A percentile compares a stretch with the other conserved stretches of the same genome.
Conservation (phyloP, 2,888 invertebrate genomes). For the Drosophila incognita region DNA sequence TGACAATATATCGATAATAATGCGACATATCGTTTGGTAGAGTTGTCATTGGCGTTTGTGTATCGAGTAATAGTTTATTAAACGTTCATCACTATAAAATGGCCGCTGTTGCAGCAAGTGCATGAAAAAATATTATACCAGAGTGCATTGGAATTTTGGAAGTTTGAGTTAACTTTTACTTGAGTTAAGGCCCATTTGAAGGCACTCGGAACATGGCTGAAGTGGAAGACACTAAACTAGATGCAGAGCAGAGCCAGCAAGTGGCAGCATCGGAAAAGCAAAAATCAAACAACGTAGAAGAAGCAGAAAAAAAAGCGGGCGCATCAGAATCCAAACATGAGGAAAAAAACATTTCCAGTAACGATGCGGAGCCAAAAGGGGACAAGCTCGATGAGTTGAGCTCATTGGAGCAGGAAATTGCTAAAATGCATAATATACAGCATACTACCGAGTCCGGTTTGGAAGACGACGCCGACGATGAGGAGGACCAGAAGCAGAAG, state of each 20-base stretch:
- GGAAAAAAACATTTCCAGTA: conserved; percentile 17
- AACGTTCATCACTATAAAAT: conserved; percentile 64
- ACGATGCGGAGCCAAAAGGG: conserved; percentile 11
- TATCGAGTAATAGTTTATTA: conserved; percentile 6
- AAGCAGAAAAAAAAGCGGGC: conserved; percentile 48
- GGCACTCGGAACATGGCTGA: conserved; percentile 44
- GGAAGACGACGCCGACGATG: not conserved
- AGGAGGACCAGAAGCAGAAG: not conserved
- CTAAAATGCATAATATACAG: conserved; percentile 79
- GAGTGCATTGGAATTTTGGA: conserved; percentile 36
- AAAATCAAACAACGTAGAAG: conserved; percentile 37
- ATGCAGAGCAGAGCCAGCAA: conserved; percentile 12
- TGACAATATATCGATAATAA: not conserved
- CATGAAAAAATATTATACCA: conserved; percentile 41
- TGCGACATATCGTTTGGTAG: not conserved
- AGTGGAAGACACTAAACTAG: conserved; percentile 23
- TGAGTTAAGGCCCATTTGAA: conserved; percentile 4
- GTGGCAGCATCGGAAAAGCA: conserved; percentile 9
- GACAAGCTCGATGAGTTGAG: conserved; percentile 78
- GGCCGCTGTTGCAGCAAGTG: conserved; percentile 66
- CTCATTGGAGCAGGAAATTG: conserved; percentile 83
- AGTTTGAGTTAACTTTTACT: conserved; percentile 4
- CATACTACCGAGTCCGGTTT: conserved; percentile 29
- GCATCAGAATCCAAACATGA: conserved; percentile 45
- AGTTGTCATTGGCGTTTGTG: not conserved